phyloP scores from a whole-genome alignment of 64 coral and sea anemone genomes.

The Actinia tenebrosa region DNA sequence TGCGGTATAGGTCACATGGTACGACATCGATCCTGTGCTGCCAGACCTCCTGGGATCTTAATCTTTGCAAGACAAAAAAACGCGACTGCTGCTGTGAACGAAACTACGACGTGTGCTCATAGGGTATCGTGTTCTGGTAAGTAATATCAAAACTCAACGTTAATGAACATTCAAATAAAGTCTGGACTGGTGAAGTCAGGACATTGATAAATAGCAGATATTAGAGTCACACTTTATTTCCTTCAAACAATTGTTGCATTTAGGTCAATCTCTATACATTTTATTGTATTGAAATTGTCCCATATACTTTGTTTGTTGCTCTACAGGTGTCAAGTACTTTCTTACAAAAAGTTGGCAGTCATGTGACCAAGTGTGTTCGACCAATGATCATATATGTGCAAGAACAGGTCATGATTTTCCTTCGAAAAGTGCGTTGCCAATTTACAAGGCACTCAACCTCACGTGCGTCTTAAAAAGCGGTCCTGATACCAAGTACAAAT shows the following conservation, averaged over 20 bases:
- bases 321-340: not conserved
- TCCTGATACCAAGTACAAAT: not conserved
- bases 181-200: no score
- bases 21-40: not conserved
- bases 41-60: not conserved
- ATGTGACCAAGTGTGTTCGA: not conserved
- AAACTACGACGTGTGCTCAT: not conserved
- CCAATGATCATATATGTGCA: not conserved
- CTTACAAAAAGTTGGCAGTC: not conserved
- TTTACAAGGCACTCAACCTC: not conserved
- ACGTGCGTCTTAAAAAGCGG: not conserved
- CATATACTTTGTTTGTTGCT: not conserved
- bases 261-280: no score
- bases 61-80: not conserved
- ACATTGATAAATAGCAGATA: no score
- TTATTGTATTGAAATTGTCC: no score
- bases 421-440: not conserved
- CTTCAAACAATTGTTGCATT: no score
- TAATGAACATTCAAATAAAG: no score
- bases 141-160: no score
- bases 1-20: not conserved
- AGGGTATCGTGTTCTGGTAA: not conserved
- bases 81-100: not conserved
- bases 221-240: no score
- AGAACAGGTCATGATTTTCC: not conserved